Conservation (phyloP, 2,797 vertebrate genomes). For the Sylvia borin region DNA sequence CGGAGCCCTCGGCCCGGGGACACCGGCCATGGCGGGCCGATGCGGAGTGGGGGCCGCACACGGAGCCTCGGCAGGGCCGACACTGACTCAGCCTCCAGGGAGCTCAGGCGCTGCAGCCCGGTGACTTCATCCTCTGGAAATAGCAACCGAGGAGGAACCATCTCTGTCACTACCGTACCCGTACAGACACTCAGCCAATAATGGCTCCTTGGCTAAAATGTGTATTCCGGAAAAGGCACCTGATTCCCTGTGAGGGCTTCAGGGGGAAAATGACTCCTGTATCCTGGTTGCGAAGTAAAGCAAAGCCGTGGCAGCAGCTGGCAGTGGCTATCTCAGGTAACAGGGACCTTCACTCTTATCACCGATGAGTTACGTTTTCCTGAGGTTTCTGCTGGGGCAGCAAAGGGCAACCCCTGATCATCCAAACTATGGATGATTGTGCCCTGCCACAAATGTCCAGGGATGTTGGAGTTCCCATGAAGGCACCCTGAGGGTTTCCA, state of each 20-base stretch:
- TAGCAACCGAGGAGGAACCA: slow-evolving; percentile 9
- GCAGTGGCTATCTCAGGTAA: neutral
- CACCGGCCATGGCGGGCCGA: rapidly evolving
- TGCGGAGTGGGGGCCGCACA: rapidly evolving
- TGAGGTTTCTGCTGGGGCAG: neutral
- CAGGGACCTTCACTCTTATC: neutral
- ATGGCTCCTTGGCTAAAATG: neutral
- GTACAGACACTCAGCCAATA: neutral
- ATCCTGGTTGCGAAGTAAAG: neutral
- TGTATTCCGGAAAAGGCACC: neutral
- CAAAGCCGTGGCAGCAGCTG: neutral
- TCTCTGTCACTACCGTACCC: neutral
- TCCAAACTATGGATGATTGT: rapidly evolving
- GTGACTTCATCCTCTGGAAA: slow-evolving; percentile 63
- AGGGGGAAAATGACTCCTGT: neutral
- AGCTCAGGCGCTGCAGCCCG: neutral
- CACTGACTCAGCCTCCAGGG: slow-evolving; percentile 24
- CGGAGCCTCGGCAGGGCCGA: neutral
- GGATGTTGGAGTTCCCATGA: neutral
- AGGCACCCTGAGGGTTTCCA: neutral
- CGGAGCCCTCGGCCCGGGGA: rapidly evolving
- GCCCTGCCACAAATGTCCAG: rapidly evolving
- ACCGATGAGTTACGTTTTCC: neutral
- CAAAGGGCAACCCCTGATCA: neutral
- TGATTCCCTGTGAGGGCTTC: neutral